Evolutionary conservation across 2,797 vertebrate species (phyloP), one percentile per base, ranked within the genome.

Genomic region (Sitta carolinensis): DNA sequence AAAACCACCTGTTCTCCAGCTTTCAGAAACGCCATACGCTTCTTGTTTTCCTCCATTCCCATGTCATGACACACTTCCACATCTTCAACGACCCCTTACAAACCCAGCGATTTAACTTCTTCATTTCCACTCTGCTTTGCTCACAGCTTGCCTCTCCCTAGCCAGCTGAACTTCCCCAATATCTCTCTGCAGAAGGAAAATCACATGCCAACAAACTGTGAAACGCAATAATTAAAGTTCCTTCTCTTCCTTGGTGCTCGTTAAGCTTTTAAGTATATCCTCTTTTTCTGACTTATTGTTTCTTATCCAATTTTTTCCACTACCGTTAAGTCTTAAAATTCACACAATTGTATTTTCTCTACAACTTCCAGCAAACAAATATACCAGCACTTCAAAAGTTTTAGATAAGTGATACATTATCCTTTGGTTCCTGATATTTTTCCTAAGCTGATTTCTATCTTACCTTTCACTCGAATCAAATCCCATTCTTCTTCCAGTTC

Each of bases 21-120:
- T 78, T 87, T 89, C 91, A 91, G 83, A 89, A 94, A 88, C 1
- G 0, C 83, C 93, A 92, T 27, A 76, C 3, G 4, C 88, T 85
- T 93, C 95, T 93, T 86, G 89, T 94, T 95, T 95, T 79, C 80
- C 83, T 94, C 90, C 91, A 82, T 96, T 91, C 95, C 91, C 80
- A 64, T 69, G 83, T 40, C 70, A 90, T 90, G 94, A 95, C 86
- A 88, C 85, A 79, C 67, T 90, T 96, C 89, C 95, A 93, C 83
- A 45, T 90, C 94, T 93, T 66, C 84, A 88, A 61, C 80, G 23
- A 51, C 83, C 68, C 86, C 29, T 61, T 63, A 74, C 48, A 63
- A 84, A 82, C 90, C 75, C 93, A 87, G 75, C 42, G 0, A 25
- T 75, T 95, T 87, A 94, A 96, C 96, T 96, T 94, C 89, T 94